Base-by-base conservation (phyloP, 2,797 vertebrate species). In the Cossypha dichroa region DNA sequence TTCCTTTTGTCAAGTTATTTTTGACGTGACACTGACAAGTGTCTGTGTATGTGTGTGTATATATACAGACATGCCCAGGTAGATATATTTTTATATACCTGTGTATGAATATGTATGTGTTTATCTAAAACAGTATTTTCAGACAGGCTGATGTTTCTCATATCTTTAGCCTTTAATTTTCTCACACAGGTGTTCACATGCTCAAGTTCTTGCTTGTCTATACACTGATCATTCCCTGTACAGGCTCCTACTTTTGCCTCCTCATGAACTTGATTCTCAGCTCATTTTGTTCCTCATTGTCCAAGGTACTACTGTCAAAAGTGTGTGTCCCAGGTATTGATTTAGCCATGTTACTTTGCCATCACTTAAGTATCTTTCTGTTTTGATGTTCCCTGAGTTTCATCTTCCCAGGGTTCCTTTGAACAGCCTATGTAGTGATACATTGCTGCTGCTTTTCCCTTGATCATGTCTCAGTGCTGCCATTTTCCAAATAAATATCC, bases 61-160 rank as follows among this genome's bases (percentile, higher is more conserved):
- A 14, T 31, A 20, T 11, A 41, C 2, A 45, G 2, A 8, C 5
- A 15, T 5, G 19, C 0, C 0, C 4, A 36, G 15, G 16, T 25
- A 26, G 33, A 13, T 66, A 3, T 25, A 48, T 76, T 54, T 40
- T 55, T 58, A 28, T 75, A 9, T 52, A 6, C 5, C 11, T 48
- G 3, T n/a, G 8, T 58, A 11, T 60, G 8, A 45, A 10, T 45
- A n/a, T 18, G 12, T 22, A 28, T 11, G 14, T 21, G 45, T 45
- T 85, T 67, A 4, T 43, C 38, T 73, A 38, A 88, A 80, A n/a
- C 14, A 66, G 0, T 34, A 4, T 14, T 73, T 91, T 67, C 43
- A 49, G 52, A 45, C 17, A 78, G 25, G 11, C 11, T 81, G 56
- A 79, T 6, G 8, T 77, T 68, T 72, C 38, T 59, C 4, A 1